These are phyloP conservation scores for Idaea biselata DNA, from an alignment of 2,888 invertebrate species.

Conservation along the genomic window DNA sequence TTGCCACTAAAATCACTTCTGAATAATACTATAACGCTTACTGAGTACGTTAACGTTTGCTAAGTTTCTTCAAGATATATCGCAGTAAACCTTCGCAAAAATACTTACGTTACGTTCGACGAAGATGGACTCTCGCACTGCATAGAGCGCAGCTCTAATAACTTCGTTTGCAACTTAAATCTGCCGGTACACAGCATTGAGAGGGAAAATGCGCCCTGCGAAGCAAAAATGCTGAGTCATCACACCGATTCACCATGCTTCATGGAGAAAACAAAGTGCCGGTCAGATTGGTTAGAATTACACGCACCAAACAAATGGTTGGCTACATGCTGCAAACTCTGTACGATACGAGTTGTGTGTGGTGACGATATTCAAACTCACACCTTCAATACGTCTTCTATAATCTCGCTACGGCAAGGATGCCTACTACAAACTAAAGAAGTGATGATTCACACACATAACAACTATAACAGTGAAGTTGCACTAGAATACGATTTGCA, in stretches of 20 bases:
- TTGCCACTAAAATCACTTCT: no score
- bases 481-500: constrained; percentile 6
- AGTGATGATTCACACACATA: constrained; percentile 17
- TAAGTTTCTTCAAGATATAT: constrained; percentile 12
- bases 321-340: constrained; percentile 17
- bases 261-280: constrained; percentile 13
- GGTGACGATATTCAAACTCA: constrained; percentile 17
- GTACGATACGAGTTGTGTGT: constrained; percentile 19
- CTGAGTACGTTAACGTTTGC: no score
- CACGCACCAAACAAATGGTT: constrained; percentile 21
- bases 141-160: not conserved
- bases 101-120: constrained; percentile 2
- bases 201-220: constrained; percentile 16
- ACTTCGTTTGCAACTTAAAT: not conserved
- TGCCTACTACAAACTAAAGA: constrained; percentile 20
- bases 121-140: constrained; percentile 15
- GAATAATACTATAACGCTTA: no score
- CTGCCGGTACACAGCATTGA: constrained; percentile 17
- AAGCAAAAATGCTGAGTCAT: constrained; percentile 22
- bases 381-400: constrained; percentile 15
- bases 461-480: constrained; percentile 7
- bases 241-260: constrained; percentile 14
- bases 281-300: constrained; percentile 16
- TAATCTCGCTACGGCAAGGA: constrained; percentile 16
- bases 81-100: constrained; percentile 16